Conservation (phyloP, 2,113 vertebrate species). For the Heliornis fulica region DNA sequence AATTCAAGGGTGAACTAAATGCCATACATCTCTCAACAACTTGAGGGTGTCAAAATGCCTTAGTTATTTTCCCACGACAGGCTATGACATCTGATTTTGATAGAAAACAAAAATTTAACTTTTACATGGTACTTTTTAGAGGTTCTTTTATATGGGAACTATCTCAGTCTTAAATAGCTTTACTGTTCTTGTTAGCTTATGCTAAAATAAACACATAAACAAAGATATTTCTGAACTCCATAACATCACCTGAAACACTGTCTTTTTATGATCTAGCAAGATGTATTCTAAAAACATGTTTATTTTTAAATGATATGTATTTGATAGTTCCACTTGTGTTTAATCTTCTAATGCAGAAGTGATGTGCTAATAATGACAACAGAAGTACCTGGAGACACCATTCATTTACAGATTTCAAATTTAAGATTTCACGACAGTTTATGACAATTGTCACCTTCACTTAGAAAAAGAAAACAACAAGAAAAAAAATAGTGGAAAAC, state of each 20-base stretch:
- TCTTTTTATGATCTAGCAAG: constrained; percentile 3
- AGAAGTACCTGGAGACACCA: neutral
- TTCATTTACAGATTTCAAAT: constrained; percentile 42
- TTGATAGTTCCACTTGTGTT: constrained; percentile 6
- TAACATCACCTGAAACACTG: neutral
- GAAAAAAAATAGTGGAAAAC: neutral
- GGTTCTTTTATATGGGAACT: neutral
- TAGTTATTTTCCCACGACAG: neutral
- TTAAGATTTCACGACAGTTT: neutral
- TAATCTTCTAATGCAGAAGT: neutral
- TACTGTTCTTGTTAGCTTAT: neutral
- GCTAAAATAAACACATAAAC: neutral
- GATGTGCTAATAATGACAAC: neutral
- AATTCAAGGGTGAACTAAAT: neutral
- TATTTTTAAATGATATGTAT: neutral
- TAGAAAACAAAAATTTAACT: neutral
- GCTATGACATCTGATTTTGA: neutral
- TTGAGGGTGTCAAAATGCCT: neutral
- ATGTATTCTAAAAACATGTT: neutral
- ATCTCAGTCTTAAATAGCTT: neutral
- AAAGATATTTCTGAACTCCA: constrained; percentile 1
- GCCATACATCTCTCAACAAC: neutral
- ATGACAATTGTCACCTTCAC: neutral
- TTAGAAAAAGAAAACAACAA: neutral
- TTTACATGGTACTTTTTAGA: neutral